phyloP scores from a whole-genome alignment of 2,113 vertebrate species.

The Benitochromis conjunctus region DNA sequence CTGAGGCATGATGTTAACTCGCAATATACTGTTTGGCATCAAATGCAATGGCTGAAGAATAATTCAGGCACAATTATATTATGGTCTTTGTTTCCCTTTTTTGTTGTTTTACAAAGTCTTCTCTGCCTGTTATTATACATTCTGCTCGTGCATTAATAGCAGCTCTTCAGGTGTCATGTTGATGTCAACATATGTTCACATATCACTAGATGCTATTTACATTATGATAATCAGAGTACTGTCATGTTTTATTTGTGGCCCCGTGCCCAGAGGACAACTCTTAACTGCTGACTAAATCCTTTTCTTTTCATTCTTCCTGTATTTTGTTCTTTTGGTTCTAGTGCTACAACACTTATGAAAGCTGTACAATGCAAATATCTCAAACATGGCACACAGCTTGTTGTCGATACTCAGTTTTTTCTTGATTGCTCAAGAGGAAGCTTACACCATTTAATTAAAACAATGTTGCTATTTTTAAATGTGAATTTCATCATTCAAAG shows the following conservation, averaged over 20 bases:
- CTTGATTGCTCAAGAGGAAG: not conserved
- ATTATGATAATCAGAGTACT: not conserved
- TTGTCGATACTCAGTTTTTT: not conserved
- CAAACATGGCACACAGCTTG: not conserved
- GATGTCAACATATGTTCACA: not conserved
- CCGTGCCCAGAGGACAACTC: not conserved
- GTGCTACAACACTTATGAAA: not conserved
- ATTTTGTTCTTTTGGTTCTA: not conserved
- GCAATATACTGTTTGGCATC: not conserved
- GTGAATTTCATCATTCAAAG: not conserved
- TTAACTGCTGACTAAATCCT: not conserved
- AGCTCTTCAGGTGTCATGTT: not conserved
- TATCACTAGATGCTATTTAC: conserved; percentile 6
- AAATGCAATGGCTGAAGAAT: not conserved
- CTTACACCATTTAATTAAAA: not conserved
- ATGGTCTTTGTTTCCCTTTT: not conserved
- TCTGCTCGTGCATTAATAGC: not conserved
- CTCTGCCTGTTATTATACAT: not conserved
- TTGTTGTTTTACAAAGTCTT: not conserved
- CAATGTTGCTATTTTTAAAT: not conserved
- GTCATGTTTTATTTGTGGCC: not conserved
- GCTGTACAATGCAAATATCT: not conserved
- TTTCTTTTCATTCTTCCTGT: not conserved
- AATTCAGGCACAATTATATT: not conserved
- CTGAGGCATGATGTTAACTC: not conserved